Conservation (phyloP, 2,797 vertebrate species). For the Takifugu rubripes region DNA sequence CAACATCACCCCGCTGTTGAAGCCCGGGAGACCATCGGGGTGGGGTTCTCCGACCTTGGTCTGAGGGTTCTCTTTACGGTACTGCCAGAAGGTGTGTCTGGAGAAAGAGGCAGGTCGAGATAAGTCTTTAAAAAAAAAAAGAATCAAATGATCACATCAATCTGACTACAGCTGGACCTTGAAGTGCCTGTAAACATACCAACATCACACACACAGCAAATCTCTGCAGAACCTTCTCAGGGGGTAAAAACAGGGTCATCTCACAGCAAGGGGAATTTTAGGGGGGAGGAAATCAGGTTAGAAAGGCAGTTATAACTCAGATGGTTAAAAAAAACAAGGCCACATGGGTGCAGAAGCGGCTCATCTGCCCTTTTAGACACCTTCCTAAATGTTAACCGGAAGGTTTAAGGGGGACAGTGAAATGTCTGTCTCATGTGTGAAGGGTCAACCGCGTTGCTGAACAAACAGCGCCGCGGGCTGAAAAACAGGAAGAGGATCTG, state of each 20-base stretch:
- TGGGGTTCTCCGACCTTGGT: constrained; percentile 88
- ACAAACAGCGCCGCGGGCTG: constrained; percentile 33
- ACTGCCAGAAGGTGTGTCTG: constrained; percentile 98
- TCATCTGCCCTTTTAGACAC: background rate
- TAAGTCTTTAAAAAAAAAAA: constrained; percentile 1
- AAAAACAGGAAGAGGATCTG: constrained; percentile 39
- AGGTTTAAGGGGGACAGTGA: constrained; percentile 1
- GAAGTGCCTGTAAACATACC: no score
- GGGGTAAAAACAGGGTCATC: no score
- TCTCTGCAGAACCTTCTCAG: background rate
- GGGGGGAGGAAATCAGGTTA: no score
- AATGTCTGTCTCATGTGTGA: constrained; percentile 7
- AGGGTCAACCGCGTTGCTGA: constrained; percentile 35
- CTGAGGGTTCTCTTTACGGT: constrained; percentile 88
- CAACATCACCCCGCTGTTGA: constrained; percentile 95
- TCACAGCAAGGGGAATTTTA: no score
- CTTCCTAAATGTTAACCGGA: background rate
- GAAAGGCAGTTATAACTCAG: background rate
- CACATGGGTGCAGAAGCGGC: no score
- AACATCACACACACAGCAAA: background rate
- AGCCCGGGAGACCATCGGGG: constrained; percentile 89
- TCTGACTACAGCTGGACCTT: background rate
- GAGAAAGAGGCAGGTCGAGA: no score
- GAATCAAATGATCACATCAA: background rate
- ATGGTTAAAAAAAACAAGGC: background rate